Evolutionary conservation across 2,113 vertebrate species (phyloP).

Genomic region (Myiopsitta monachus): DNA sequence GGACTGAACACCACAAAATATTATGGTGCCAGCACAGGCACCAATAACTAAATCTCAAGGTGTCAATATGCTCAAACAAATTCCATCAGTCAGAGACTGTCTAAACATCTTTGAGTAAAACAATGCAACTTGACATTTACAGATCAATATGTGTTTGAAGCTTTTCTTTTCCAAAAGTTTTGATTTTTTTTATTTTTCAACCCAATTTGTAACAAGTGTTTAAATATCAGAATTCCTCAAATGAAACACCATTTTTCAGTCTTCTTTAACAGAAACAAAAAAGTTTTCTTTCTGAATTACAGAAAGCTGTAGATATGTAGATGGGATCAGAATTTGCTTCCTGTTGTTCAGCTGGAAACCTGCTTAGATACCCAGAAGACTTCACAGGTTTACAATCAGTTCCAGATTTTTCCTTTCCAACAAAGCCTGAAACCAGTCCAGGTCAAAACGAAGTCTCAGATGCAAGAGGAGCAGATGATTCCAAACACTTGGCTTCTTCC

Average conservation of each 20-base stretch:
- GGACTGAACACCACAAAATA: neutral
- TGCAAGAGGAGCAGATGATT: neutral
- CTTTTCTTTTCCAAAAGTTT: neutral
- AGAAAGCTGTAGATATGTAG: neutral
- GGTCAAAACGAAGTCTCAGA: neutral
- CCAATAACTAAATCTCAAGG: neutral
- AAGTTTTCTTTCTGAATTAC: neutral
- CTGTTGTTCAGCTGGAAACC: neutral
- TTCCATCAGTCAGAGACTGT: neutral
- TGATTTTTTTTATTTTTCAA: neutral
- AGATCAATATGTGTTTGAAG: neutral
- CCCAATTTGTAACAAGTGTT: neutral
- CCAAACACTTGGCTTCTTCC: neutral
- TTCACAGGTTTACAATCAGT: neutral
- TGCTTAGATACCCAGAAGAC: neutral
- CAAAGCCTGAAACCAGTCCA: neutral
- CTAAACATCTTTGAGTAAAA: neutral
- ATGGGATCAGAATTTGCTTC: neutral
- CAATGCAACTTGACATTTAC: neutral
- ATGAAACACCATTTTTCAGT: neutral
- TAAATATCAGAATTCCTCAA: slow-evolving; percentile 25
- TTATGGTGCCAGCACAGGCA: neutral
- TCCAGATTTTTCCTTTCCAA: neutral
- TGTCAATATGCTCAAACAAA: neutral
- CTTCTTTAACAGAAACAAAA: neutral